phyloP scores from a whole-genome alignment of 2,888 invertebrate species.

The Coenonympha arcania region DNA sequence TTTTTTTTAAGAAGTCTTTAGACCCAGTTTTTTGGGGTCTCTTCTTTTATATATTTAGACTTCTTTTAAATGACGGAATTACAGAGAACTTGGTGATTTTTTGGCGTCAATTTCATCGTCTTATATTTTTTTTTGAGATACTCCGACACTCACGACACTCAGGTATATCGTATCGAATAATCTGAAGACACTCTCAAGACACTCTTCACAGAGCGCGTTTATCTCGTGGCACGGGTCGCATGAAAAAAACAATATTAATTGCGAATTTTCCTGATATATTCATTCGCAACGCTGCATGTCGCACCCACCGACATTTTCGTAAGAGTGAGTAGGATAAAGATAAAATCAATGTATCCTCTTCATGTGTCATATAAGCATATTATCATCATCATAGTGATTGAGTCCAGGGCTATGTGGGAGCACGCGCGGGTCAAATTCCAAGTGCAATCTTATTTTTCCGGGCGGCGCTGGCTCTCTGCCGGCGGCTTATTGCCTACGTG shows the following conservation, averaged over 20 bases:
- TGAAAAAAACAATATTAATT: conserved; percentile 20
- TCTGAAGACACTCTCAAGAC: neutral
- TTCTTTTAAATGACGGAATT: no score
- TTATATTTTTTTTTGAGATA: no score
- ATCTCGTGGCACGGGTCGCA: conserved; percentile 22
- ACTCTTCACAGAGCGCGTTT: conserved; percentile 22
- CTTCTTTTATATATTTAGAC: no score
- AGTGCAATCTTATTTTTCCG: conserved; percentile 70
- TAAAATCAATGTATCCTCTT: no score
- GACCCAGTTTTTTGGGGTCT: no score
- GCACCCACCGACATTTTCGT: no score
- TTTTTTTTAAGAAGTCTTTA: neutral
- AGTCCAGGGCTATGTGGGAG: conserved; percentile 37
- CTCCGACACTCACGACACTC: no score
- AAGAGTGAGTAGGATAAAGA: no score
- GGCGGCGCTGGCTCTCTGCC: conserved; percentile 59
- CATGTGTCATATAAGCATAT: neutral
- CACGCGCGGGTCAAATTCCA: conserved; percentile 49
- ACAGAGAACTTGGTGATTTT: no score
- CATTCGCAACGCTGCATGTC: no score
- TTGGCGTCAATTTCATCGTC: no score
- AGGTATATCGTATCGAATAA: neutral
- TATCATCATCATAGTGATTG: conserved; percentile 12
- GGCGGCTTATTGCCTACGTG: conserved; percentile 74
- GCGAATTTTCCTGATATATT: conserved; percentile 15